phyloP scores from a whole-genome alignment of 2,113 vertebrate genomes.

The Laticauda colubrina region DNA sequence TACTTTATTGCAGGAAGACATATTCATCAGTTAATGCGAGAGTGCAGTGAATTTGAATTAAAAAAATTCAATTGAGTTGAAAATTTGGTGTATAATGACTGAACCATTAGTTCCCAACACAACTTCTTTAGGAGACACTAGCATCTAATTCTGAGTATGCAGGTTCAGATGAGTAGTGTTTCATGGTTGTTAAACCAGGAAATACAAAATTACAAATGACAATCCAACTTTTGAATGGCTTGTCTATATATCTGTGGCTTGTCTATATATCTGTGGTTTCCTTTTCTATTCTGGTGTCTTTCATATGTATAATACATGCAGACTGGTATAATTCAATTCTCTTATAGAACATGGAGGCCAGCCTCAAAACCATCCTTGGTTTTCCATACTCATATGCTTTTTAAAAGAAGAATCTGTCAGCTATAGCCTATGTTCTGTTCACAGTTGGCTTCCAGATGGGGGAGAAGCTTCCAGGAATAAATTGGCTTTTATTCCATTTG shows the following conservation, averaged over 20 bases:
- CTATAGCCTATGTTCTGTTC: neutral
- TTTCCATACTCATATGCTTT: neutral
- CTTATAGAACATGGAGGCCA: neutral
- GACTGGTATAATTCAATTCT: neutral
- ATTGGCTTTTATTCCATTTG: neutral
- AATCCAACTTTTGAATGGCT: neutral
- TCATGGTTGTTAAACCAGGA: neutral
- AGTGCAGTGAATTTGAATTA: neutral
- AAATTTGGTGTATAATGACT: neutral
- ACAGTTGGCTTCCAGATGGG: constrained; percentile 3
- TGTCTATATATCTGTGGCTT: neutral
- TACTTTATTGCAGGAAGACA: neutral
- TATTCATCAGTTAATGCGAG: neutral
- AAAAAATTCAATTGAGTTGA: neutral
- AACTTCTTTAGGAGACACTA: neutral
- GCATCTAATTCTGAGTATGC: neutral
- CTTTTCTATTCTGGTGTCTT: neutral
- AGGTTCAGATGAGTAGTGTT: neutral
- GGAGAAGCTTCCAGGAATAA: neutral
- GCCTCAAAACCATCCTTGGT: neutral
- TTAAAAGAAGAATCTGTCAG: neutral
- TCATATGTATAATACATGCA: neutral
- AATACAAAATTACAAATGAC: neutral
- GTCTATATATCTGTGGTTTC: neutral
- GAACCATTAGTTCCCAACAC: neutral